Evolutionary conservation across 2,888 invertebrate species (phyloP).

Genomic region (Coelinius sp.): DNA sequence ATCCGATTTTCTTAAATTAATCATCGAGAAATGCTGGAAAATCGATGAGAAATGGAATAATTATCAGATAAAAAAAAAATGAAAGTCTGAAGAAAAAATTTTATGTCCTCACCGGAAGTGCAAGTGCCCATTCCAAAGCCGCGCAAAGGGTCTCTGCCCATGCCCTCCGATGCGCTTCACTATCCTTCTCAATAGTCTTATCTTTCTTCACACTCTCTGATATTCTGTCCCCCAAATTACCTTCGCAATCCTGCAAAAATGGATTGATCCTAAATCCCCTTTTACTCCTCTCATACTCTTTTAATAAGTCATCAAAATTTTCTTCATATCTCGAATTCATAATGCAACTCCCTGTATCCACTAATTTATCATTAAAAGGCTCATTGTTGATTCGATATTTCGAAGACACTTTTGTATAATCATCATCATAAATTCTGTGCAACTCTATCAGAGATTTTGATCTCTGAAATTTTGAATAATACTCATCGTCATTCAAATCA

Average conservation of each 20-base stretch:
- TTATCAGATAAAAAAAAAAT: too few relatives aligned
- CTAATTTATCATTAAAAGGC: slow-evolving; percentile 22
- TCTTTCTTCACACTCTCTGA: slow-evolving; percentile 68
- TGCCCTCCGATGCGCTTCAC: slow-evolving; percentile 87
- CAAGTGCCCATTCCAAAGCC: slow-evolving; percentile 83
- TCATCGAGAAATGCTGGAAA: neutral
- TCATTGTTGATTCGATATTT: slow-evolving; percentile 25
- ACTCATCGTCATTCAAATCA: slow-evolving; percentile 41
- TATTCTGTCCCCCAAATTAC: slow-evolving; percentile 31
- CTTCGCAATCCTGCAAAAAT: slow-evolving; percentile 53
- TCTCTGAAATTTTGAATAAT: slow-evolving; percentile 47
- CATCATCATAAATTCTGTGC: slow-evolving; percentile 43
- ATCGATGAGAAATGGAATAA: too few relatives aligned
- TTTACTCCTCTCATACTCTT: slow-evolving; percentile 65
- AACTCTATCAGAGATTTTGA: slow-evolving; percentile 63
- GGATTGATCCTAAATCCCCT: slow-evolving; percentile 66
- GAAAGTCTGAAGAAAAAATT: too few relatives aligned
- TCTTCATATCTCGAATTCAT: slow-evolving; percentile 43
- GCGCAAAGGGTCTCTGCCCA: slow-evolving; percentile 90
- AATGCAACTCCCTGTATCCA: neutral
- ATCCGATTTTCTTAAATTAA: neutral
- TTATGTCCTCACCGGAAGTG: slow-evolving; percentile 73
- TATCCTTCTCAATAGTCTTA: slow-evolving; percentile 82
- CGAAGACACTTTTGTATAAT: slow-evolving; percentile 32
- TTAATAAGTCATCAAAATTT: slow-evolving; percentile 60